Conservation (phyloP, 2,888 invertebrate species). For the Blastobasis adustella region DNA sequence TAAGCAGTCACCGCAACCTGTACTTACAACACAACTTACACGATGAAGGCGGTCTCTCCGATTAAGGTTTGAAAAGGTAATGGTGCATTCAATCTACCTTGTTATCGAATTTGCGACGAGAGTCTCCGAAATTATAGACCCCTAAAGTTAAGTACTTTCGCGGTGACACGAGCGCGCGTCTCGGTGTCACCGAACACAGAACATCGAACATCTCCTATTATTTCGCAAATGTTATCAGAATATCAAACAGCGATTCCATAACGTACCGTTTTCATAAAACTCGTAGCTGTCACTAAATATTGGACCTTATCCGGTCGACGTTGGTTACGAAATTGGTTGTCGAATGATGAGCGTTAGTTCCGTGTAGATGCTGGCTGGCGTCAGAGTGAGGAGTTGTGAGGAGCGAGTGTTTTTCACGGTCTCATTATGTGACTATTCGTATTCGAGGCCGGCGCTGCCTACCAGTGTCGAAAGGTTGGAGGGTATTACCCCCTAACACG, state of each 20-base stretch:
- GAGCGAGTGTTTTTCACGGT: conserved; percentile 65
- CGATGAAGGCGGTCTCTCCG: too few species aligned
- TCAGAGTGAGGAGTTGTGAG: conserved; percentile 43
- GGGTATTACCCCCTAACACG: conserved; percentile 26
- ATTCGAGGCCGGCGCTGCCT: conserved; percentile 49
- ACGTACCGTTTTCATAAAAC: conserved; percentile 23
- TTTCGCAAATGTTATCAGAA: conserved; percentile 62
- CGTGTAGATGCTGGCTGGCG: conserved; percentile 30
- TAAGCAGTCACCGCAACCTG: too few species aligned
- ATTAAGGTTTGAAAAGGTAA: too few species aligned
- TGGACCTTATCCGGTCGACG: too few species aligned
- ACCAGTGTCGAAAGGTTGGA: conserved; percentile 38
- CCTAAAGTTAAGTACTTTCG: too few species aligned
- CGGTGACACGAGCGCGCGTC: too few species aligned
- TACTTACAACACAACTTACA: too few species aligned
- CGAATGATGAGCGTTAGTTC: conserved; percentile 17
- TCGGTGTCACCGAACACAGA: too few species aligned
- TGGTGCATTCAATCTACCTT: too few species aligned
- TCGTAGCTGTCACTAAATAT: background rate
- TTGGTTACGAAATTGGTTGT: too few species aligned
- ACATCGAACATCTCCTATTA: conserved; percentile 45
- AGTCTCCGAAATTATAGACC: too few species aligned
- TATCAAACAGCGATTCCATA: conserved; percentile 54
- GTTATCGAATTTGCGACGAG: too few species aligned
- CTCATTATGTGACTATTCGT: conserved; percentile 66